Evolutionary conservation across 2,113 vertebrate genomes (phyloP), one percentile per base, ranked within the genome.

Genomic region (Peromyscus californicus): DNA sequence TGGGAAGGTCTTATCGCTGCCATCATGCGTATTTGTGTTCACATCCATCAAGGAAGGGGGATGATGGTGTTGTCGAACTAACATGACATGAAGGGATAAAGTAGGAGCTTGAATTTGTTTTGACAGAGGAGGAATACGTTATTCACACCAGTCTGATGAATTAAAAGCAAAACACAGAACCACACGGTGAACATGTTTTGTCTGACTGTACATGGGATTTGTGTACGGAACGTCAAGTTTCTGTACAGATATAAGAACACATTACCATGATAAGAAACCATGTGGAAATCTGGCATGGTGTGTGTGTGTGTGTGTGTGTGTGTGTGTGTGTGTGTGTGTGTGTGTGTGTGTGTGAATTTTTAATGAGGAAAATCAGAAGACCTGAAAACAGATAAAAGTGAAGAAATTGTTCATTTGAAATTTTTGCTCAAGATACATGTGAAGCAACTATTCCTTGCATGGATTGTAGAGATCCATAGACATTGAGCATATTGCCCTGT

Each of bases 281-380:
- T 42, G 75, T 42, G 89, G 85, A 70, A 78, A 69, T 92, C n/a
- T 2, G 6, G 74, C 48, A 5, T 54, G 69, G 51, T 85, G 63
- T 90, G 61, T 93, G 70, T 48, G 45, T 48, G 45, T 48, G 45
- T 48, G 4, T 48, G 45, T 48, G 45, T 48, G 45, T 48, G 45
- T 48, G 45, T 48, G 45, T 48, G 45, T 48, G 45, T 48, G 45
- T 48, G 45, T 48, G 45, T 45, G 45, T 45, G 45, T 45, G 45
- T 45, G 45, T 45, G 45, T 45, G 45, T 45, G 45, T 45, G 45
- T 48, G 45, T 48, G 89, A 22, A 16, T 31, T 67, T 87, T 96
- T 80, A 96, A 51, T 70, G 45, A 92, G 89, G 5, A 95, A 98
- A 95, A 86, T 93, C 80, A 69, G 72, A 89, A 97, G 92, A 95